Base-by-base conservation (phyloP, 2,113 vertebrate species). In the Microtus oregoni region DNA sequence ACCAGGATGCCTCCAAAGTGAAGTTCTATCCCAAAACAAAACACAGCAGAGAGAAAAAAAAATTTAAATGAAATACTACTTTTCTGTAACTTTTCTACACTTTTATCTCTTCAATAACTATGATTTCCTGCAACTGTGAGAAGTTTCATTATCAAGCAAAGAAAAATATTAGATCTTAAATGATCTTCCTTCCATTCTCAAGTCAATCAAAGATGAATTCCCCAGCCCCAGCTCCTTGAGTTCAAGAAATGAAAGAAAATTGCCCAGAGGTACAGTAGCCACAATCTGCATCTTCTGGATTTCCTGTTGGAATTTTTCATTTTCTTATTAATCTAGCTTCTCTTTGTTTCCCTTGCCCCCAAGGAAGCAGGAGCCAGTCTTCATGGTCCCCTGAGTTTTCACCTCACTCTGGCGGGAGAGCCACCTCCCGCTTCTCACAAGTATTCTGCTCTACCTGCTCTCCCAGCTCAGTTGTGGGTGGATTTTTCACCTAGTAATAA, bases 151-250 rank as follows among this genome's bases (percentile, higher is more conserved):
- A 55, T 83, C 77, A 94, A 32, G 20, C 77, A 61, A 87, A 82
- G 38, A 83, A 81, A 93, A 70, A 93, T 85, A 83, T 90, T 92
- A 93, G 41, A 35, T 90, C n/a, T 87, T 89, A 77, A 89, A 67
- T 79, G 44, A 73, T 85, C 94, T 93, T 65, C 17, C 24, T 70
- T 86, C 26, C 8, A 68, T 26, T 72, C 78, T 44, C 47, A 52
- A 58, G n/a, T 87, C 94, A 96, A 87, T 94, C 81, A 41, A 83
- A 95, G 92, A 87, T 90, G 55, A 88, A 65, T 81, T 94, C 41
- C 76, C 81, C 44, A 65, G 35, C 15, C 79, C 41, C 30, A 47
- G 41, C 50, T 89, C 19, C 38, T 83, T 0, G 20, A 93, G 76
- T 86, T 94, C 77, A 82, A 81, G 75, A 92, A 96, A 90, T 63